phyloP scores from a whole-genome alignment of 2,888 invertebrate genomes.

The Metacarcinus magister region DNA sequence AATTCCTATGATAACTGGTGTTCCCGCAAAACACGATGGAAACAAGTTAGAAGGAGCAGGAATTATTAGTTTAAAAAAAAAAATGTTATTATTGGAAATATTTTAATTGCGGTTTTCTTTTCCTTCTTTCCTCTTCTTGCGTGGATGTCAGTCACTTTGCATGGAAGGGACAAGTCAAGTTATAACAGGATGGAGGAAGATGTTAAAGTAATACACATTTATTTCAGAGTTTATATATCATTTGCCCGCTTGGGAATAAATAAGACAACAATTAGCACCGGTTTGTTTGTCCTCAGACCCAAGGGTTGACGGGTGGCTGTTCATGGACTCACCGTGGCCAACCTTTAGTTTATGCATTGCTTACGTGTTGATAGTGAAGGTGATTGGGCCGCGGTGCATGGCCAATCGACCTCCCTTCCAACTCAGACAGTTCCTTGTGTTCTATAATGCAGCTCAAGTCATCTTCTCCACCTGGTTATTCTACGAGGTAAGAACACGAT shows the following conservation, averaged over 20 bases:
- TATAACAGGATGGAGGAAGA: too few relatives aligned
- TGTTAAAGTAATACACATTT: too few relatives aligned
- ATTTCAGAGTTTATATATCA: background rate
- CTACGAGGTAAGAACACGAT: constrained; percentile 87
- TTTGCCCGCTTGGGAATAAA: background rate
- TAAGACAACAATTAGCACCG: background rate
- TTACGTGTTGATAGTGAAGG: constrained; percentile 96
- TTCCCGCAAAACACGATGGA: too few relatives aligned
- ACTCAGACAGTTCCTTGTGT: constrained; percentile 90
- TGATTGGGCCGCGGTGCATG: constrained; percentile 93
- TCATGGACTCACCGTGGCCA: constrained; percentile 97
- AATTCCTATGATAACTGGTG: too few relatives aligned
- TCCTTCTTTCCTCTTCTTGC: too few relatives aligned
- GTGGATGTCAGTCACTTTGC: too few relatives aligned
- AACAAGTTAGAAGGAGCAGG: too few relatives aligned
- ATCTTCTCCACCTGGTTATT: constrained; percentile 92
- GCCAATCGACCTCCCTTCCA: constrained; percentile 93
- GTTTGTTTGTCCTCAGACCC: constrained; percentile 88
- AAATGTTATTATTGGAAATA: too few relatives aligned
- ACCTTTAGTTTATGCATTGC: constrained; percentile 94
- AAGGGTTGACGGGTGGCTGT: constrained; percentile 94
- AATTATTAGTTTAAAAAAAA: too few relatives aligned
- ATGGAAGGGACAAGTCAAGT: too few relatives aligned
- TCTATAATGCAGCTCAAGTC: constrained; percentile 95
- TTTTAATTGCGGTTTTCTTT: too few relatives aligned